Conservation (phyloP, 2,888 invertebrate species). For the Orthosia incerta region DNA sequence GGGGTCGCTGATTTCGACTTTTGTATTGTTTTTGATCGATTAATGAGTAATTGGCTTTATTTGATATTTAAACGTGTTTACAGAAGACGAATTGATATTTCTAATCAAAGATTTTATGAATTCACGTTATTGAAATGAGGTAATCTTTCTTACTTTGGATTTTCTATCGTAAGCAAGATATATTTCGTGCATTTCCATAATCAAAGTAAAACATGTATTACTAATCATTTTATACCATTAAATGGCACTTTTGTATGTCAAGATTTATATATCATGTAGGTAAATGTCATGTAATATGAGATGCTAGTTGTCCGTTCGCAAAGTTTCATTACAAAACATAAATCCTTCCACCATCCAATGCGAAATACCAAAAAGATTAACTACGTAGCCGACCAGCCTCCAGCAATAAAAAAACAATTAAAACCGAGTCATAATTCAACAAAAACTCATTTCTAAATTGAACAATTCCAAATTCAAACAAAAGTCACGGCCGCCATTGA, state of each 20-base stretch:
- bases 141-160: neutral
- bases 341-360: neutral
- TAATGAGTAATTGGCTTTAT: constrained; percentile 8
- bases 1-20: constrained; percentile 27
- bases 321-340: neutral
- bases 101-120: neutral
- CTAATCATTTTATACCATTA: too few species aligned
- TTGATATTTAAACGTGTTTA: neutral
- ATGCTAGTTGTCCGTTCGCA: too few species aligned
- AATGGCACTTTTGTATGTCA: too few species aligned
- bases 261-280: too few species aligned
- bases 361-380: constrained; percentile 30
- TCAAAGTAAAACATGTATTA: too few species aligned
- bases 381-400: neutral
- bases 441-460: constrained; percentile 65
- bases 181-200: neutral
- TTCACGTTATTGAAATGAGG: too few species aligned
- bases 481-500: constrained; percentile 58
- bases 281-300: too few species aligned
- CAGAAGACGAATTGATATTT: neutral
- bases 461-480: constrained; percentile 62
- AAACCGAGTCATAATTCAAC: constrained; percentile 58
- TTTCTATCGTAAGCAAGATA: neutral
- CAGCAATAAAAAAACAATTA: constrained; percentile 58
- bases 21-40: constrained; percentile 35